Conservation (phyloP, 1,140 invertebrate genomes). For the Bombus confusus region DNA sequence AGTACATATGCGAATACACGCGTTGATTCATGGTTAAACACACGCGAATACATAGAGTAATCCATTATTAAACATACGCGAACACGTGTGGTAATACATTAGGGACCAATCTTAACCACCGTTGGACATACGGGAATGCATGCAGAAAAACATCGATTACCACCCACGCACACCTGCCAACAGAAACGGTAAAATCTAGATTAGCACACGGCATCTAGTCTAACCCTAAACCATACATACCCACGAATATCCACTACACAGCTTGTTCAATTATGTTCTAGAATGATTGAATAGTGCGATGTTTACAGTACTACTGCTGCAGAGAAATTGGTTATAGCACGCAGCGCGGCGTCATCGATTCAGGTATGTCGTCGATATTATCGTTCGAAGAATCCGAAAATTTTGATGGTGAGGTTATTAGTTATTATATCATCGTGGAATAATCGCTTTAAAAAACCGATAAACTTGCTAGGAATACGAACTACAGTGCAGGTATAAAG, state of each 20-base stretch:
- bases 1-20: neutral
- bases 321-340: neutral
- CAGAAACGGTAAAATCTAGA: neutral
- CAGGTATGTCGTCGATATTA: neutral
- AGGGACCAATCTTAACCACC: neutral
- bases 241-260: neutral
- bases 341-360: neutral
- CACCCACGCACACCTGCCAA: neutral
- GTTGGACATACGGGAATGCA: neutral
- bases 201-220: neutral
- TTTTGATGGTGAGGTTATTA: neutral
- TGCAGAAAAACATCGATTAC: neutral
- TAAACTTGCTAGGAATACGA: no score
- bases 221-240: neutral
- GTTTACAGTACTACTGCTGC: neutral
- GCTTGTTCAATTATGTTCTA: neutral
- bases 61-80: neutral
- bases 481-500: no score
- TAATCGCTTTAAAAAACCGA: no score
- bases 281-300: neutral
- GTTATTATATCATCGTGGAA: no score
- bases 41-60: neutral
- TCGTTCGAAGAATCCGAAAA: neutral
- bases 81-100: neutral
- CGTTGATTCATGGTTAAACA: neutral